These are phyloP conservation scores for Salvelinus fontinalis DNA, from an alignment of 2,113 vertebrate species.

Conservation along the genomic window DNA sequence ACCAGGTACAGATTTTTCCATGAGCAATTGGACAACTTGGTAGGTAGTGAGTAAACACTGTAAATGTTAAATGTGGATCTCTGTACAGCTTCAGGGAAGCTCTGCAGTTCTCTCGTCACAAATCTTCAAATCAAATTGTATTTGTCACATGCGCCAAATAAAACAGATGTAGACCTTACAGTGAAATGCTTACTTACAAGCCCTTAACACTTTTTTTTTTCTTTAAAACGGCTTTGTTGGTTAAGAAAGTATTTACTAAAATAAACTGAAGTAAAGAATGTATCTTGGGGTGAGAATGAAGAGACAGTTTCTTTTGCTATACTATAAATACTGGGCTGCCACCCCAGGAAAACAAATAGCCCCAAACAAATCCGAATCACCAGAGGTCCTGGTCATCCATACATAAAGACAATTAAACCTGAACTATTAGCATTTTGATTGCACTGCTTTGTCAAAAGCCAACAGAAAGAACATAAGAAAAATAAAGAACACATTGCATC, in stretches of 20 bases:
- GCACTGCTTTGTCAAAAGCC: conserved; percentile 9
- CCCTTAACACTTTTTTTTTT: too few relatives aligned
- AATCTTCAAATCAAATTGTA: too few relatives aligned
- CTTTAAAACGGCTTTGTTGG: too few relatives aligned
- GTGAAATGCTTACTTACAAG: too few relatives aligned
- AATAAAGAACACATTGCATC: neutral
- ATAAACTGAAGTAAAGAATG: too few relatives aligned
- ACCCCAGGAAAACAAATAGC: neutral
- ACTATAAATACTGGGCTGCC: neutral
- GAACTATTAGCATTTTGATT: conserved; percentile 30
- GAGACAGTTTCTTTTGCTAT: neutral
- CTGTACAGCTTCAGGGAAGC: neutral
- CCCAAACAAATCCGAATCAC: neutral
- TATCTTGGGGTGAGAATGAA: neutral
- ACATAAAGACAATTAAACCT: conserved; percentile 22
- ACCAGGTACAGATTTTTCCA: conserved; percentile 23
- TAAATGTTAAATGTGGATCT: conserved; percentile 1
- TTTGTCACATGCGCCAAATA: too few relatives aligned
- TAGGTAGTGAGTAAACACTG: conserved; percentile 34
- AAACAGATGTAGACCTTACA: too few relatives aligned
- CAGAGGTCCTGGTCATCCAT: neutral
- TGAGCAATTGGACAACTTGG: conserved; percentile 9
- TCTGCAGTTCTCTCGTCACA: neutral
- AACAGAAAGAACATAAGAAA: neutral
- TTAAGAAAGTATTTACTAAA: too few relatives aligned